Percentiles rank a stretch among this genome's conserved stretches.
Conservation (phyloP, 2,797 vertebrate genomes). For the Pangasius larnaudii region DNA sequence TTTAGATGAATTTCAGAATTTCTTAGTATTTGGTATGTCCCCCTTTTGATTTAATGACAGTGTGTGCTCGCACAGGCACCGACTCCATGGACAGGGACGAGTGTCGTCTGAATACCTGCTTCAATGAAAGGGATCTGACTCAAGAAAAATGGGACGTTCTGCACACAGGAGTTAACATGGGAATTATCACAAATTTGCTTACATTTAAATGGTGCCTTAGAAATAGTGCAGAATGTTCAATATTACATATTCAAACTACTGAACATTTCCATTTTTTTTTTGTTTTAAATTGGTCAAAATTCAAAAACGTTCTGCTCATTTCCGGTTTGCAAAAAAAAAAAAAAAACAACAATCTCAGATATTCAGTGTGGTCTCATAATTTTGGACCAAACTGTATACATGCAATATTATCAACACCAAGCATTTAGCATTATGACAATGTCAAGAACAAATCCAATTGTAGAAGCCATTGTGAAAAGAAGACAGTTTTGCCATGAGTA, state of each 20-base stretch:
- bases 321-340: neutral
- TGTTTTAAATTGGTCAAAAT: neutral
- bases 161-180: neutral
- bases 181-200: neutral
- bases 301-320: neutral
- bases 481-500: neutral
- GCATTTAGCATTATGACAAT: neutral
- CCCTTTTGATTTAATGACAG: neutral
- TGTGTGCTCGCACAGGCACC: neutral
- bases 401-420: neutral
- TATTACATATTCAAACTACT: neutral
- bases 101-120: neutral
- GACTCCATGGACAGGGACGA: neutral
- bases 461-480: neutral
- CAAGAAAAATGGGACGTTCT: neutral
- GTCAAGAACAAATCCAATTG: neutral
- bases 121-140: neutral
- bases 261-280: neutral
- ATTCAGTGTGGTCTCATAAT: neutral
- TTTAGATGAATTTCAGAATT: neutral
- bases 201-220: neutral
- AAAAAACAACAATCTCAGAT: neutral
- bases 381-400: too few species aligned
- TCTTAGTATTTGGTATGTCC: neutral
- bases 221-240: neutral